phyloP scores from a whole-genome alignment of 2,888 invertebrate species.

The Panopea generosa region DNA sequence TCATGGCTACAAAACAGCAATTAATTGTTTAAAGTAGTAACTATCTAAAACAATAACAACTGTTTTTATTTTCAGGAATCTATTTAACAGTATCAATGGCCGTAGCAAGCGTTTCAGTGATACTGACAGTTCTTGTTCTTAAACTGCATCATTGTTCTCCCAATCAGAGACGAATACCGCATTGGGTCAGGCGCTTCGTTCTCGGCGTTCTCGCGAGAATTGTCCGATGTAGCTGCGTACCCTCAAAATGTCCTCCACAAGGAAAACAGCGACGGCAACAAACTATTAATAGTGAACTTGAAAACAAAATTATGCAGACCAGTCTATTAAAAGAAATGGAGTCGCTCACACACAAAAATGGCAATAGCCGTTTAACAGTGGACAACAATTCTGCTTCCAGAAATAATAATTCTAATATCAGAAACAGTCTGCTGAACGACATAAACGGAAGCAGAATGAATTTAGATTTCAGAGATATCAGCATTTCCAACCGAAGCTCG shows the following conservation, averaged over 20 bases:
- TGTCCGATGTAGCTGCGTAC: constrained; percentile 68
- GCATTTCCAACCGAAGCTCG: constrained; percentile 62
- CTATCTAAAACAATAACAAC: too few relatives aligned
- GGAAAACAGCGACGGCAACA: constrained; percentile 4
- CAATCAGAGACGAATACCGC: constrained; percentile 85
- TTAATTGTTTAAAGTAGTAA: too few relatives aligned
- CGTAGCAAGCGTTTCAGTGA: constrained; percentile 87
- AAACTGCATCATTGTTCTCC: constrained; percentile 88
- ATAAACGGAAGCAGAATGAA: constrained; percentile 54
- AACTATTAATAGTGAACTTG: constrained; percentile 20
- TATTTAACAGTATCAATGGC: constrained; percentile 88
- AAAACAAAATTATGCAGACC: constrained; percentile 38
- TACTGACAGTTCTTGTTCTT: constrained; percentile 87
- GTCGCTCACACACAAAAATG: constrained; percentile 26
- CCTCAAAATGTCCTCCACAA: constrained; percentile 24
- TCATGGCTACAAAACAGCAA: too few relatives aligned
- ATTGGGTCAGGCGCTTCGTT: constrained; percentile 85
- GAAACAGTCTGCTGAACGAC: constrained; percentile 33
- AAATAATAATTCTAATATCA: constrained; percentile 1
- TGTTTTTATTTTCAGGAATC: constrained; percentile 86
- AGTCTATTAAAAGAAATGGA: constrained; percentile 43
- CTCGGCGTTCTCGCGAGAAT: constrained; percentile 68
- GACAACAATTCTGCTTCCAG: constrained; percentile 25
- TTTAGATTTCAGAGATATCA: constrained; percentile 58
- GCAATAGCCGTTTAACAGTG: constrained; percentile 12